These are phyloP conservation scores for Conus ventricosus DNA, from an alignment of 1,140 invertebrate genomes.

Conservation along the genomic window DNA sequence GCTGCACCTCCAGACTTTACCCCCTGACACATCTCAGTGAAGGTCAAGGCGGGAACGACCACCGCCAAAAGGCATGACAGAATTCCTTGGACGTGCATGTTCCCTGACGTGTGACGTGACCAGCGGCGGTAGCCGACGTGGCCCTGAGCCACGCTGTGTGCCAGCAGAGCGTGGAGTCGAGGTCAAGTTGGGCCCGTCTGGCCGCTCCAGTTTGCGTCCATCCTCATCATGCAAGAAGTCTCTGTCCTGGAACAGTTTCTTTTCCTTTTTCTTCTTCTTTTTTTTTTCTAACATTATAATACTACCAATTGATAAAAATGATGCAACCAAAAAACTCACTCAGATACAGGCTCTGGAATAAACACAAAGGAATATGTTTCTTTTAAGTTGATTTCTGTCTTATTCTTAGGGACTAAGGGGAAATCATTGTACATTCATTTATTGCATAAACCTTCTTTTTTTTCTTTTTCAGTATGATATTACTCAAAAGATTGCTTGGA, in stretches of 20 bases:
- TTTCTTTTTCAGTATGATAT: too few species aligned
- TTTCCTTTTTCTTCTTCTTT: neutral
- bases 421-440: too few species aligned
- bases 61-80: neutral
- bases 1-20: neutral
- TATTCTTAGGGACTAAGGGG: too few species aligned
- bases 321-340: too few species aligned
- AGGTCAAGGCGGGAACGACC: neutral
- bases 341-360: too few species aligned
- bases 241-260: constrained; percentile 14
- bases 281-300: neutral
- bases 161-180: neutral
- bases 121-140: constrained; percentile 1
- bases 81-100: neutral
- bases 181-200: neutral
- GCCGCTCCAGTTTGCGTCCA: constrained; percentile 19
- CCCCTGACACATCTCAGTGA: neutral
- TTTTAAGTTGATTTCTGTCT: too few species aligned
- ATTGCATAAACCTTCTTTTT: too few species aligned
- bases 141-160: neutral
- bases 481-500: too few species aligned
- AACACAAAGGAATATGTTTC: too few species aligned
- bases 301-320: too few species aligned
- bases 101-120: neutral
- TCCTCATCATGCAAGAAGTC: constrained; percentile 38